Base-by-base conservation (phyloP, 30 jellyfish, hydroid and myxozoan genomes). In the Chrysaora quinquecirrha region DNA sequence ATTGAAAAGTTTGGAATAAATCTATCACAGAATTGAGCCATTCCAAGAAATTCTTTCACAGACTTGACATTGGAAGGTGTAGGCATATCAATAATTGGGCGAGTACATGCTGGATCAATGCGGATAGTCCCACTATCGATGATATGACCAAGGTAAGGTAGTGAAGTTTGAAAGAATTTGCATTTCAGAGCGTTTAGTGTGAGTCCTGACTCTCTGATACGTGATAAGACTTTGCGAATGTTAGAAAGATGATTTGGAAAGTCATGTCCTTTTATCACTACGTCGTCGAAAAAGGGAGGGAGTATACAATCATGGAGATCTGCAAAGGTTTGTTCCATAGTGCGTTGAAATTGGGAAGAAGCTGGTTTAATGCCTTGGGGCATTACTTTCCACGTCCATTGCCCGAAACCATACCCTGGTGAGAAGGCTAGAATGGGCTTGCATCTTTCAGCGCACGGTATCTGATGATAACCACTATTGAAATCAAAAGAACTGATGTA, bases 391-490 rank as follows among this genome's bases (percentile, higher is more conserved):
- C 72, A 60, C 33, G 72, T 60, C 72, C 29, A 60, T 60, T 60
- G 10, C 23, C 33, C 72, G 20, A 60, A 21, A 10, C 72, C 72
- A 60, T 60, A 60, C 32, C 72, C 72, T 60, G 72, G 72, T 60
- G 72, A 65, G 78, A 23, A 65, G 62, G 60, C 21, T 4, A 65
- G 62, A 19, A 25, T 12, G 19, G 35, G 83, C 27, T 71, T 71
- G 67, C 46, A 38, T 18, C 35, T 33, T n/a, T 48, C 46, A 22
- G 35, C 34, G n/a, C 67, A 31, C 14, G 69, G 83, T 4, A 29
- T 31, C 35, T 71, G 83, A 71, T 71, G 83, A 29, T 71, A 71
- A 38, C 83, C 83, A 43, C 83, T 71, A 29, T 71, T 71, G 75
- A 71, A 71, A 23, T 71, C 83, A 0, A 71, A 30, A 2, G 83